Evolutionary conservation across 2,888 invertebrate species (phyloP).

Genomic region (Linhomoeus sp.): DNA sequence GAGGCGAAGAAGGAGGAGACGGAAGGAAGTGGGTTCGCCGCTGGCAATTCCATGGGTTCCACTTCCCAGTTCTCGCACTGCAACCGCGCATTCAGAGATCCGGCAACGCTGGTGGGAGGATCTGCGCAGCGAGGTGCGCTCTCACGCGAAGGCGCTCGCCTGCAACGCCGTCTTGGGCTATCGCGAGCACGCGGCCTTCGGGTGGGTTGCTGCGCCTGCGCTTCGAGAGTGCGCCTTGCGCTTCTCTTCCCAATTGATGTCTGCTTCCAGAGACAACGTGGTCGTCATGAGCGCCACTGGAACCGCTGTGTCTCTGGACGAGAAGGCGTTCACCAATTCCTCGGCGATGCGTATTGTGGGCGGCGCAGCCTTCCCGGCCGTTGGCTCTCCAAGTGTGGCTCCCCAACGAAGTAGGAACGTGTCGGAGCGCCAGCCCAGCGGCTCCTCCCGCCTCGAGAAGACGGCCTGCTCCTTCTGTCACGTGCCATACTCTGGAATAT

Average conservation of each 20-base stretch:
- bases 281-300: slow-evolving; percentile 80
- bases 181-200: slow-evolving; percentile 67
- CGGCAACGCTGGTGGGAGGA: slow-evolving; percentile 67
- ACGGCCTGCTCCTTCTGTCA: slow-evolving; percentile 50
- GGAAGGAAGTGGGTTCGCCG: no score
- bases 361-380: no score
- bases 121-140: slow-evolving; percentile 74
- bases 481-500: slow-evolving; percentile 56
- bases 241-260: no score
- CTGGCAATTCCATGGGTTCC: no score
- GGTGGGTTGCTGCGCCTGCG: slow-evolving; percentile 50
- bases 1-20: slow-evolving; percentile 33
- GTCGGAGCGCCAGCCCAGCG: no score
- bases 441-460: no score
- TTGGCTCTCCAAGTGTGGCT: no score
- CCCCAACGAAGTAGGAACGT: no score
- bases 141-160: slow-evolving; percentile 69
- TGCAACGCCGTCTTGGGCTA: slow-evolving; percentile 88
- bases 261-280: slow-evolving; percentile 84
- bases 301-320: slow-evolving; percentile 56
- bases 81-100: no score
- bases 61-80: no score
- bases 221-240: no score
- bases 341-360: slow-evolving; percentile 8
- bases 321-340: not conserved